phyloP scores from a whole-genome alignment of 2,888 invertebrate genomes.

The Antheraea yamamai region DNA sequence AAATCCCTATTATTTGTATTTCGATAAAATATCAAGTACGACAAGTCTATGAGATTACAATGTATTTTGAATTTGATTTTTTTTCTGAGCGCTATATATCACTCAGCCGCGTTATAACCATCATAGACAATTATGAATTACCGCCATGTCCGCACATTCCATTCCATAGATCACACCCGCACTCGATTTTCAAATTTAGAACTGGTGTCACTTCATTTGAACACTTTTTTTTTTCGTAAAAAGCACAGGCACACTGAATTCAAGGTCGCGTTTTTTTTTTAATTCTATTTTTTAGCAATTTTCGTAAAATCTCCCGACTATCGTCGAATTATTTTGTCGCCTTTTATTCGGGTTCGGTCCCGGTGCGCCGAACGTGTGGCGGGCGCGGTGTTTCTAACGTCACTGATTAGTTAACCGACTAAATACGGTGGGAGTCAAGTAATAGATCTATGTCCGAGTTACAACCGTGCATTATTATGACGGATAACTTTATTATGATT shows the following conservation, averaged over 20 bases:
- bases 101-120: not conserved
- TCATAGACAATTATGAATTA: conserved; percentile 6
- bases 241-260: not conserved
- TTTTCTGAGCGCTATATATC: not conserved
- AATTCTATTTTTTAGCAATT: not conserved
- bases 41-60: not conserved
- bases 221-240: conserved; percentile 8
- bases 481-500: conserved; percentile 2
- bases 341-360: not conserved
- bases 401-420: conserved; percentile 40
- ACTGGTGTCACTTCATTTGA: not conserved
- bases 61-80: not conserved
- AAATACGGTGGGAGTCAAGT: conserved; percentile 22
- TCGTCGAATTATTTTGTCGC: not conserved
- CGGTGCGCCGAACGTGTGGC: conserved; percentile 34
- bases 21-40: not conserved
- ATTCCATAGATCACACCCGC: conserved; percentile 13
- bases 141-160: conserved; percentile 1
- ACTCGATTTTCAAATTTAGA: conserved; percentile 12
- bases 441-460: conserved; percentile 1
- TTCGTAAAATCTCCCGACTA: not conserved
- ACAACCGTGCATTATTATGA: not conserved
- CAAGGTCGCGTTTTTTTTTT: not conserved
- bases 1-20: not conserved
- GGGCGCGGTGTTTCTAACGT: conserved; percentile 37